Evolutionary conservation across 1,140 invertebrate species (phyloP), one percentile per base, ranked within the genome.

Genomic region (Coenobita brevimanus): DNA sequence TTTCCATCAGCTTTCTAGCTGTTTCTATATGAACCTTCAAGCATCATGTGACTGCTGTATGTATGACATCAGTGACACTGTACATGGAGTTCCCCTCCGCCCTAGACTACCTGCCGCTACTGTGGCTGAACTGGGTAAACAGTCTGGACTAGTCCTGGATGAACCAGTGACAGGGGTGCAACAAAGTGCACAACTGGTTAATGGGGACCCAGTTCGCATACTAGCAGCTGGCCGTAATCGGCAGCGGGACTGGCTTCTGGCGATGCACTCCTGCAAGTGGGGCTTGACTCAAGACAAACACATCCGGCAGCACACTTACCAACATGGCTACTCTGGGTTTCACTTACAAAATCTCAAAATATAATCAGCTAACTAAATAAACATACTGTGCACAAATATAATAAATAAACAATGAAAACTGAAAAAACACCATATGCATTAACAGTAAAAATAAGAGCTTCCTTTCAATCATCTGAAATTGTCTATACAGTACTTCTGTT

Each of bases 191-290:
- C 80, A 82, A 82, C 80, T 64, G 46, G 80, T 62, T 79, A 86
- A 17, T 27, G 84, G 84, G 43, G 84, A 80, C 27, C 84, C 84
- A 62, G 84, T 75, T 54, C 75, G 54, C 41, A 86, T 43, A 80
- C 75, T 86, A 79, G 84, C 15, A 43, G 84, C 21, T 21, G 84
- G 84, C 75, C 84, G 78, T 67, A 86, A 64, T 8, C 73, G 84
- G 41, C 73, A 54, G 36, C 84, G 73, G 33, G 84, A 86, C 60
- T 79, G 84, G 75, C 84, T 86, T 79, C 76, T 57, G 17, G 84
- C 75, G 62, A 86, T 86, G 33, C 84, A 86, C 69, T 27, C 84
- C 84, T 86, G 84, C 57, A 86, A 86, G 84, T 86, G 71, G 71
- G n/a, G n/a, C n/a, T n/a, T n/a, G n/a, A n/a, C n/a, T n/a, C n/a